phyloP scores from a whole-genome alignment of 1,140 invertebrate species.

The Monomorium pharaonis region DNA sequence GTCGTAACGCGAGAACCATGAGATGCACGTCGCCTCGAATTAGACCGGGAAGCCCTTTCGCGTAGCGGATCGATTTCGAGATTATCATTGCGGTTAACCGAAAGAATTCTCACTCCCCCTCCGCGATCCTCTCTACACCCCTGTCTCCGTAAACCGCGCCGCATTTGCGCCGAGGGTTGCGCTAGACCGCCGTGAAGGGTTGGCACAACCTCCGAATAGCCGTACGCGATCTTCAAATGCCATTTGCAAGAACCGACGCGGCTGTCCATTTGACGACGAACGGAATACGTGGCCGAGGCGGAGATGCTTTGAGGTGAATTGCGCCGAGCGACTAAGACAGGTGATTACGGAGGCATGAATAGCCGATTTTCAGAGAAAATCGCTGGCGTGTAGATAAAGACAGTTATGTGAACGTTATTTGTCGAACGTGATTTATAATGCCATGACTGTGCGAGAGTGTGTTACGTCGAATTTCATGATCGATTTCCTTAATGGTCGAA shows the following conservation, averaged over 20 bases:
- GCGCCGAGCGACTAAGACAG: conserved; percentile 31
- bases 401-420: conserved; percentile 28
- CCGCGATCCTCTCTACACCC: not conserved
- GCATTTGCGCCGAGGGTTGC: not conserved
- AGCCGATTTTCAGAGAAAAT: conserved; percentile 6
- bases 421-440: conserved; percentile 46
- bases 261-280: conserved; percentile 43
- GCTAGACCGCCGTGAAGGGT: conserved; percentile 25
- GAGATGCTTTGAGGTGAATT: conserved; percentile 16
- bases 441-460: not conserved
- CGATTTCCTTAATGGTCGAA: not conserved
- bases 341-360: conserved; percentile 11
- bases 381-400: not conserved
- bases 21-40: conserved; percentile 21
- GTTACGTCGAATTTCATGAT: not conserved
- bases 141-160: conserved; percentile 2
- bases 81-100: conserved; percentile 68
- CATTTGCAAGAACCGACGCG: conserved; percentile 58
- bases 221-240: conserved; percentile 51
- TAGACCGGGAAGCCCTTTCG: conserved; percentile 25
- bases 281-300: not conserved
- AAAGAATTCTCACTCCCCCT: conserved; percentile 58
- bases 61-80: conserved; percentile 58
- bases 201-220: conserved; percentile 56
- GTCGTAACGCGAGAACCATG: conserved; percentile 34